Base-by-base conservation (phyloP, 2,888 invertebrate species). In the Hololepta plana region DNA sequence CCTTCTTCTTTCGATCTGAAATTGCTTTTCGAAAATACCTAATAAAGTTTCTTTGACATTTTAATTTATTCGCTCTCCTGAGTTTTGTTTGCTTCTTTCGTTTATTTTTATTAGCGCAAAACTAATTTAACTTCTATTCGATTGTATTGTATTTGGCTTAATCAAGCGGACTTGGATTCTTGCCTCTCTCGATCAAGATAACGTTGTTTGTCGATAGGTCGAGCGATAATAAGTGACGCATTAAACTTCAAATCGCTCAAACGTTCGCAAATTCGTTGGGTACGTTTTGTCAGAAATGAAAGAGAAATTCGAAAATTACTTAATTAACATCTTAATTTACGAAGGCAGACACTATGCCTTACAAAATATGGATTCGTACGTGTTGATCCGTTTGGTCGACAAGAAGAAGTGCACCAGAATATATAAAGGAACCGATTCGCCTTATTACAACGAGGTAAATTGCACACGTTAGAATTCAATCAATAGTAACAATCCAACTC, bases 361-460 rank as follows among this genome's bases (percentile, higher is more conserved):
- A 31, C 51, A 58, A 17, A 62, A 60, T 37, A 57, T 58, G 29
- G 63, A 67, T 38, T 59, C 74, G 0, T 67, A 67, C 38, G 72
- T 76, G 0, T 55, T 67, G 7, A 57, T 75, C 0, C 60, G 57
- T 31, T 52, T 77, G 4, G 71, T 67, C 3, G 68, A 69, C 38
- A 59, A 64, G 34, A 63, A 59, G 37, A 64, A 66, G 32, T 60
- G 56, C 28, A 74, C 76, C 0, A 53, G 54, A 25, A 53, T 68
- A 1, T 59, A 59, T 29, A 57, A 61, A 26, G 63, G 60, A 32
- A 66, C 66, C 6, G 66, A 68, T 33, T 64, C 62, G 32, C 76
- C 77, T 0, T 64, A 53, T 42, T 79, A 66, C 35, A 72, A 71
- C 49, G 75, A 79, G 61, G 77, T 75, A 43, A 37, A 27, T 23